Percentiles rank a stretch among this genome's conserved stretches.
phyloP scores from a whole-genome alignment of 2,888 invertebrate species.

The Mimas tiliae region DNA sequence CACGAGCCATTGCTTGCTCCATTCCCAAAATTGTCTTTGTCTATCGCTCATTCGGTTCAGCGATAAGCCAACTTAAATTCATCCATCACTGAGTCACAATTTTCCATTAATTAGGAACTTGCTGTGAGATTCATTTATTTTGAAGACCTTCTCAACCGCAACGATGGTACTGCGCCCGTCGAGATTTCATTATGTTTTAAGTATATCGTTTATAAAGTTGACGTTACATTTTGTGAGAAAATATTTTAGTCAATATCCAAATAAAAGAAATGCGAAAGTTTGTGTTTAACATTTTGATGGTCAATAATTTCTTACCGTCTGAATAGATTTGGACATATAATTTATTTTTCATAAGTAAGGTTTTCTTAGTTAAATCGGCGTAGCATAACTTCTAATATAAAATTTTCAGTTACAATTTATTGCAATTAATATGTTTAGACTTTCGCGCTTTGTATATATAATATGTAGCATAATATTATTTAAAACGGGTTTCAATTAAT shows the following conservation, averaged over 20 bases:
- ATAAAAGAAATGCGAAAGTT: background rate
- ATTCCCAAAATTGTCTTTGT: constrained; percentile 16
- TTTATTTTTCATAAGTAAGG: too few species aligned
- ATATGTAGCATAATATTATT: too few species aligned
- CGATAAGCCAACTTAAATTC: constrained; percentile 11
- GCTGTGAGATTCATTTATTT: constrained; percentile 25
- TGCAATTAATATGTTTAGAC: too few species aligned
- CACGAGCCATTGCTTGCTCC: background rate
- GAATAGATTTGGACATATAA: too few species aligned
- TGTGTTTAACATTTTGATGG: background rate
- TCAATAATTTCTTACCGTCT: background rate
- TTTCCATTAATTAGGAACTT: constrained; percentile 28
- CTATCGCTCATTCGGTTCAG: constrained; percentile 9
- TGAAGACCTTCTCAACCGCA: constrained; percentile 16
- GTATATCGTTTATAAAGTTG: constrained; percentile 8
- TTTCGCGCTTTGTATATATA: too few species aligned
- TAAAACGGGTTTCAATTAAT: too few species aligned
- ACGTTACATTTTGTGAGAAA: background rate
- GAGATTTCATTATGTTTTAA: constrained; percentile 13
- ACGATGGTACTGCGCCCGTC: background rate
- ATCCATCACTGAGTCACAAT: constrained; percentile 27
- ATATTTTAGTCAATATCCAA: background rate
- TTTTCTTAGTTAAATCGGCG: too few species aligned
- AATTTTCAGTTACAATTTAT: too few species aligned
- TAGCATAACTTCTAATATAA: too few species aligned